Evolutionary conservation across 2,797 vertebrate genomes (phyloP).

Genomic region (Zalophus californianus): DNA sequence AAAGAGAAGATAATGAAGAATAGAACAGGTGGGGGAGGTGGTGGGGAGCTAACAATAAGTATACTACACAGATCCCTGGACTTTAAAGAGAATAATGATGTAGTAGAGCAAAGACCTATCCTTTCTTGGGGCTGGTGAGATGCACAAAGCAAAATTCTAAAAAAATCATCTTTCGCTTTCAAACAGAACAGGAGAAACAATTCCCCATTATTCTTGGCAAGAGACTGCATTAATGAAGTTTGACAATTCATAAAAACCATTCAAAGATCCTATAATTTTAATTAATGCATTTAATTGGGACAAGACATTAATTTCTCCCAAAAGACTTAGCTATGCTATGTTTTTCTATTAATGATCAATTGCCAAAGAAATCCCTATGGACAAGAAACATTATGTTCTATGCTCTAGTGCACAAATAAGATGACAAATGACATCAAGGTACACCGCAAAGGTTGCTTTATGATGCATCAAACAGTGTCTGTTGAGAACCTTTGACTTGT

Average conservation of each 20-base stretch:
- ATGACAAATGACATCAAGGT: conserved; percentile 71
- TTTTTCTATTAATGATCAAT: conserved; percentile 84
- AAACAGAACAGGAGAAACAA: not conserved
- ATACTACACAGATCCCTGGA: not conserved
- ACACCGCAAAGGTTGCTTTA: conserved; percentile 63
- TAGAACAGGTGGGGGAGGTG: not conserved
- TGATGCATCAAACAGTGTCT: conserved; percentile 68
- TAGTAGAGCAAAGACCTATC: not conserved
- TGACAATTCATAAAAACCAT: conserved; percentile 40
- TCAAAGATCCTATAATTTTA: conserved; percentile 10
- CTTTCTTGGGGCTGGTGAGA: not conserved
- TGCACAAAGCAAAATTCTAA: not conserved
- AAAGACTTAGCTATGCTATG: conserved; percentile 71
- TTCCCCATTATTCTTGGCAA: not conserved
- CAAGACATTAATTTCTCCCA: conserved; percentile 75
- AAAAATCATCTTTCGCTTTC: not conserved
- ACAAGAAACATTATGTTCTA: conserved; percentile 57
- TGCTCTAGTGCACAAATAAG: conserved; percentile 70
- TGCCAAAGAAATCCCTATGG: conserved; percentile 74
- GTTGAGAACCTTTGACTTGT: conserved; percentile 76
- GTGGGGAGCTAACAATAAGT: not conserved
- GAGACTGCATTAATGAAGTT: not conserved
- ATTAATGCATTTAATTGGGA: conserved; percentile 65
- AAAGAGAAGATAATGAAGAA: not conserved
- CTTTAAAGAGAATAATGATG: not conserved